These are phyloP conservation scores for Trichopria drosophilae DNA, from an alignment of 2,888 invertebrate species.

Conservation along the genomic window DNA sequence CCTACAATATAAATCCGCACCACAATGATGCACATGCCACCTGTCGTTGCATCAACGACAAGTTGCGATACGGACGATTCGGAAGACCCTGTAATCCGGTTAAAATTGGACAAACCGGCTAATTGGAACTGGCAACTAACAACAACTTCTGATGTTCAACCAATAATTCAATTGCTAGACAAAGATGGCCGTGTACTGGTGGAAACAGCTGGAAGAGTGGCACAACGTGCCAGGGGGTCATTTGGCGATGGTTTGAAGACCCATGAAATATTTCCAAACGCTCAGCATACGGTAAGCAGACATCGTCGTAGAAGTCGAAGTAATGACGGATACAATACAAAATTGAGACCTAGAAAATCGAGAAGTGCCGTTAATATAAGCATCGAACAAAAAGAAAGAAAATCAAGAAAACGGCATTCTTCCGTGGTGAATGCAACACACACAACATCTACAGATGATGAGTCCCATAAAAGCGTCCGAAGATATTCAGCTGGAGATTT, in stretches of 20 bases:
- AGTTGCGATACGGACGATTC: conserved; percentile 5
- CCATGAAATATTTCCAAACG: conserved; percentile 42
- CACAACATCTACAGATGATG: no score
- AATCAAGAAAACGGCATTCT: conserved; percentile 8
- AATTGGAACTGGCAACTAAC: conserved; percentile 54
- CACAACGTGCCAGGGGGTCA: conserved; percentile 51
- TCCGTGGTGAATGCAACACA: conserved; percentile 2
- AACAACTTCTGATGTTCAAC: conserved; percentile 47
- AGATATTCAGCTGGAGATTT: conserved; percentile 49
- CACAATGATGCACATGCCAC: no score
- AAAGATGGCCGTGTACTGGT: conserved; percentile 49
- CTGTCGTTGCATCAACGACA: no score
- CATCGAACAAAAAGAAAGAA: conserved; percentile 21
- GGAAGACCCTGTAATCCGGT: conserved; percentile 45
- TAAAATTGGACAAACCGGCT: conserved; percentile 49
- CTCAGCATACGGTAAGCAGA: no score
- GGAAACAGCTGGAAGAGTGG: conserved; percentile 49
- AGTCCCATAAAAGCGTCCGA: no score
- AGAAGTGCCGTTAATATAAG: conserved; percentile 44
- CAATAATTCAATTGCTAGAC: conserved; percentile 50
- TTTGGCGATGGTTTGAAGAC: conserved; percentile 45
- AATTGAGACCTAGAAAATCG: conserved; percentile 47
- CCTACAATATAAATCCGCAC: no score
- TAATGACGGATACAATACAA: conserved; percentile 48
- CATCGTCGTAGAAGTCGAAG: conserved; percentile 43